Conservation (phyloP, 1,140 invertebrate species). For the Scaptomyza pallida region DNA sequence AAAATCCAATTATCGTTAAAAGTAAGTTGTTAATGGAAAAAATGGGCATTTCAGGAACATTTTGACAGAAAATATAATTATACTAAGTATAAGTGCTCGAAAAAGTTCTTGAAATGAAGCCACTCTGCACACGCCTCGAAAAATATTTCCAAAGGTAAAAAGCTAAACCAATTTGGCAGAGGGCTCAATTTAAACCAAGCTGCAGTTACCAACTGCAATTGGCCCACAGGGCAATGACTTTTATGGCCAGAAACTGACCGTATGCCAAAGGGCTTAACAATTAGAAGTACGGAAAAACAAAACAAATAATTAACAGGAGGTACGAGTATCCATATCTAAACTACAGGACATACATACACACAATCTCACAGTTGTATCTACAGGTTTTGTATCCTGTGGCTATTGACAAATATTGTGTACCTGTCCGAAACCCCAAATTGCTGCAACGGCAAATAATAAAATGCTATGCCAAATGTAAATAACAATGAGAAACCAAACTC, state of each 20-base stretch:
- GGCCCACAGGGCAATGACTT: conserved; percentile 26
- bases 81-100: background rate
- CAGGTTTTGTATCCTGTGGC: conserved; percentile 31
- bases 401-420: conserved; percentile 45
- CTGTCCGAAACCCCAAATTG: conserved; percentile 43
- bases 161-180: conserved; percentile 24
- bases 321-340: conserved; percentile 2
- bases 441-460: conserved; percentile 56
- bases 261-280: conserved; percentile 33
- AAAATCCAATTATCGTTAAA: conserved; percentile 40
- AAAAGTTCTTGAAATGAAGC: background rate
- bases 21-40: conserved; percentile 3
- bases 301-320: conserved; percentile 36
- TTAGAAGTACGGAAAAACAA: conserved; percentile 29
- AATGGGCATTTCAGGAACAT: background rate
- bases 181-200: conserved; percentile 13
- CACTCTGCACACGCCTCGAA: background rate
- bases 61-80: background rate
- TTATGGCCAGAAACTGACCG: background rate
- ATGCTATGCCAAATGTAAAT: conserved; percentile 52
- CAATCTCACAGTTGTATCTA: conserved; percentile 19
- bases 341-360: background rate
- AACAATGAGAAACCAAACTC: conserved; percentile 43
- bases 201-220: conserved; percentile 24
- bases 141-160: conserved; percentile 13